A percentile compares a stretch with the other conserved stretches of the same genome.
Evolutionary conservation across 1,140 invertebrate genomes (phyloP).

Genomic region (Agrypnia vestita): DNA sequence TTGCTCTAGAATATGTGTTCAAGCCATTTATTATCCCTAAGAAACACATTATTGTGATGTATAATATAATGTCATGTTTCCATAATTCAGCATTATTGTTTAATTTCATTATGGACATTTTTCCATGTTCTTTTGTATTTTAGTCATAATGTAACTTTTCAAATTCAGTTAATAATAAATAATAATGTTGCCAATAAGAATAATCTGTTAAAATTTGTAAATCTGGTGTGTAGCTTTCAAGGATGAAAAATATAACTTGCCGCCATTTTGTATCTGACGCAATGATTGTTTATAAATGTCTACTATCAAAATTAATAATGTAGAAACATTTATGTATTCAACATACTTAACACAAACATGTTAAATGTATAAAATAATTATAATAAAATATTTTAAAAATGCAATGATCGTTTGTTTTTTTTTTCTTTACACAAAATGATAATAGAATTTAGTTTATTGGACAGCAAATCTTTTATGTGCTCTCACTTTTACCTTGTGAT

Average conservation of each 20-base stretch:
- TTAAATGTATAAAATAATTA: slow-evolving; percentile 18
- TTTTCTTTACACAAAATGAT: too few species aligned
- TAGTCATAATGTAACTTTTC: not conserved
- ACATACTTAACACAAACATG: slow-evolving; percentile 31
- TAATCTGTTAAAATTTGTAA: slow-evolving; percentile 32
- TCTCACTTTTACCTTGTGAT: too few species aligned
- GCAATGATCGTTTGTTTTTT: too few species aligned
- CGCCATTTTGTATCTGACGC: not conserved
- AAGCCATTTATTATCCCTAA: too few species aligned
- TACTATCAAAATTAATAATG: not conserved
- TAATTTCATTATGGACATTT: not conserved
- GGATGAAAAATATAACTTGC: not conserved
- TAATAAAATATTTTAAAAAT: slow-evolving; percentile 24
- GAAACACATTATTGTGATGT: too few species aligned
- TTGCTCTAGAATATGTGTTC: too few species aligned
- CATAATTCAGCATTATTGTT: not conserved
- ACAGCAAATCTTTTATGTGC: too few species aligned
- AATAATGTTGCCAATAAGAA: slow-evolving; percentile 9
- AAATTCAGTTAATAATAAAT: not conserved
- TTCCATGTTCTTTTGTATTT: not conserved
- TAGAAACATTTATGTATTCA: slow-evolving; percentile 27
- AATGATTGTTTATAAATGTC: not conserved
- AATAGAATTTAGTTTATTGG: too few species aligned
- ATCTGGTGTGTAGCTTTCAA: not conserved
- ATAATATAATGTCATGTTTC: too few species aligned